Evolutionary conservation across 2,797 vertebrate species (phyloP).

Genomic region (Zenarchopterus dispar): DNA sequence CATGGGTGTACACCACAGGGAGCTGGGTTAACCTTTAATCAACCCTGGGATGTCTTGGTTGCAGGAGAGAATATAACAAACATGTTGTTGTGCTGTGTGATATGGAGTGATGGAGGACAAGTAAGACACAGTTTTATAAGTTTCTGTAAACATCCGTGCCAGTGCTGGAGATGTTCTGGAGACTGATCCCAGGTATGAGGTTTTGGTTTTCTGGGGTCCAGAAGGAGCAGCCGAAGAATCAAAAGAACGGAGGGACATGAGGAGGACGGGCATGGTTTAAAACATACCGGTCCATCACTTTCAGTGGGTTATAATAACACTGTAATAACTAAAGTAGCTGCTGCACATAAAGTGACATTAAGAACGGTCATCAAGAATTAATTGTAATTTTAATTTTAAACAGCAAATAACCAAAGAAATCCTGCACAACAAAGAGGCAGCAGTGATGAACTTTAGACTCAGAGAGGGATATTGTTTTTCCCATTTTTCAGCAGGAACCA

Average conservation of each 20-base stretch:
- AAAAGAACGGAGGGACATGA: constrained; percentile 51
- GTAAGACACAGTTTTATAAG: background rate
- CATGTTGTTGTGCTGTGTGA: constrained; percentile 1
- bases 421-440: background rate
- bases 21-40: constrained; percentile 73
- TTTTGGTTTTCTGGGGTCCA: constrained; percentile 55
- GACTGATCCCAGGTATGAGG: constrained; percentile 39
- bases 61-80: constrained; percentile 47
- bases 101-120: constrained; percentile 21
- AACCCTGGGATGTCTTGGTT: constrained; percentile 53
- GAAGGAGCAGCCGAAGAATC: constrained; percentile 49
- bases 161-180: constrained; percentile 22
- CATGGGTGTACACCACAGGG: constrained; percentile 45
- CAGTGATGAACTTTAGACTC: too few species aligned
- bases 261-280: background rate
- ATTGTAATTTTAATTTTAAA: too few species aligned
- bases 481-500: background rate
- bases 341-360: too few species aligned
- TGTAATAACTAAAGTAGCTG: background rate
- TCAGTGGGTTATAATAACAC: background rate
- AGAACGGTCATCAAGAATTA: too few species aligned
- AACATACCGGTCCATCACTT: background rate
- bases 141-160: background rate
- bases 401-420: background rate
- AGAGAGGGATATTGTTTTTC: background rate